phyloP scores from a whole-genome alignment of 2,113 vertebrate genomes.

The Catharus fuscescens region DNA sequence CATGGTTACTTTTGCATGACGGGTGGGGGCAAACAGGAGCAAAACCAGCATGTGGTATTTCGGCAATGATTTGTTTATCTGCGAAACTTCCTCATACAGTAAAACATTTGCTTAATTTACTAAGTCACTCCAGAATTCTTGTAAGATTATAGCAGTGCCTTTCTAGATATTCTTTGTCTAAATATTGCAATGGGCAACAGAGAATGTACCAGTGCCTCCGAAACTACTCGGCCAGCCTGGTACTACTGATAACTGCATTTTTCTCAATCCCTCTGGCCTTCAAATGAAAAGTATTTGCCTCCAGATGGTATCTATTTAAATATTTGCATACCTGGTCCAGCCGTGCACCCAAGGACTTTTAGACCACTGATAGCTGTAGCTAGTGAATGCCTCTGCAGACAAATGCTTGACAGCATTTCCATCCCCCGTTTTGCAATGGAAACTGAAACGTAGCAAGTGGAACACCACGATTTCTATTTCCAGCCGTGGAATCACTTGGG shows the following conservation, averaged over 20 bases:
- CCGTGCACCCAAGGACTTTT: not conserved
- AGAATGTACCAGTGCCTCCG: rapidly evolving
- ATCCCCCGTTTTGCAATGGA: not conserved
- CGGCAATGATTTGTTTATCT: not conserved
- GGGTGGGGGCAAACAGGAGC: not conserved
- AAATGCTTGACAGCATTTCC: not conserved
- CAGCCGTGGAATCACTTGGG: rapidly evolving
- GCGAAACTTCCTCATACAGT: slow-evolving; percentile 1
- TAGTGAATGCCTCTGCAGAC: not conserved
- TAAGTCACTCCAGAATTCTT: not conserved
- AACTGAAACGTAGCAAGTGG: not conserved
- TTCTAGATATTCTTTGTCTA: not conserved
- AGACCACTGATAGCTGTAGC: not conserved
- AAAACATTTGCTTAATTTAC: not conserved
- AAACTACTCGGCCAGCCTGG: not conserved
- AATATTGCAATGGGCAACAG: not conserved
- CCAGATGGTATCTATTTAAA: slow-evolving; percentile 35
- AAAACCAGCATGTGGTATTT: not conserved
- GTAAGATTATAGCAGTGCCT: not conserved
- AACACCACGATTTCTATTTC: not conserved
- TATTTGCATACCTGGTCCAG: slow-evolving; percentile 24
- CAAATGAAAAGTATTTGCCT: slow-evolving; percentile 21
- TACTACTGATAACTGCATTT: slow-evolving; percentile 1
- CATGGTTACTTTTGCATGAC: not conserved
- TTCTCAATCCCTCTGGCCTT: not conserved